Base-by-base conservation (phyloP, 1,140 invertebrate genomes). In the Tetranychus cinnabarinus region DNA sequence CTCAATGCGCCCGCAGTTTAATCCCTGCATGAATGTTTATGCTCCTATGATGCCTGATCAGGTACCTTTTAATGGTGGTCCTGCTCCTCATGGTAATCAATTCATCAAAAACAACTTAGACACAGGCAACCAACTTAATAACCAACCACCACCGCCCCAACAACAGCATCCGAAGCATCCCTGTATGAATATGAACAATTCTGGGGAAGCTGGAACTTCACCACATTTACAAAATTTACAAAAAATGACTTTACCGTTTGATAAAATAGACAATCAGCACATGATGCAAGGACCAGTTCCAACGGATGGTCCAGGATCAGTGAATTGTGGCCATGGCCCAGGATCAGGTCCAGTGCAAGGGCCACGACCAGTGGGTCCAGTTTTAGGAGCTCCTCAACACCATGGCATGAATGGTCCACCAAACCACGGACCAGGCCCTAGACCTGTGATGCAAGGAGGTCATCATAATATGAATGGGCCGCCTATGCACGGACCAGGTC, bases 211-310 rank as follows among this genome's bases (percentile, higher is more conserved):
- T 48, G 64, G 62, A 56, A 47, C 45, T 15, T 64, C 61, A 45
- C 58, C 62, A 54, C 66, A 65, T 58, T 59, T 66, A 45, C 68
- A 66, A 50, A 67, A 63, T 62, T 59, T 66, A 13, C 68, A 69
- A 55, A 69, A 69, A 64, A 69, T 69, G 68, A 63, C 66, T 8
- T 64, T 64, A 48, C 67, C 68, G 7, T 67, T 63, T 64, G 68
- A 69, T 48, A 63, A 57, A 10, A 42, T 42, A 10, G 10, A 42
- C 39, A 42, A 42, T 42, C 39, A 42, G 39, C 39, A 42, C 39
- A 42, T 42, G 39, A 42, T 42, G 39, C 10, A 5, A 6, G 39
- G 39, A 42, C 39, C 39, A 42, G 39, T 5, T 42, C 39, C 39
- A 6, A 42, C 39, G 39, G 10, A 42, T 42, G 39, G 39, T 42